Conservation (phyloP, 2,113 vertebrate species). For the Tupaia tana region DNA sequence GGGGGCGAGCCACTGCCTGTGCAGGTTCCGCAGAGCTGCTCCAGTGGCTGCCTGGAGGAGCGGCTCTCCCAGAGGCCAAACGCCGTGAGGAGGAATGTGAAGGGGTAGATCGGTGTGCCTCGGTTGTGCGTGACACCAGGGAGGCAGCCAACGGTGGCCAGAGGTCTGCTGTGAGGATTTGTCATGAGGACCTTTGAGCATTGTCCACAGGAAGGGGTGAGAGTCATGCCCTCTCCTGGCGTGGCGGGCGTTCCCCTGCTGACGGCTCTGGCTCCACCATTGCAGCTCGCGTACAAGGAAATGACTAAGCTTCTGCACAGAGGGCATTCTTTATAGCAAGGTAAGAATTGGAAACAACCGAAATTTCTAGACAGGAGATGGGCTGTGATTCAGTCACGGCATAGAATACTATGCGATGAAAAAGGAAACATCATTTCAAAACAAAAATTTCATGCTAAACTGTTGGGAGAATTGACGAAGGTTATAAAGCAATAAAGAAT, state of each 20-base stretch:
- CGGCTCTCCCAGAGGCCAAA: not conserved
- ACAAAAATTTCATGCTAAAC: conserved; percentile 11
- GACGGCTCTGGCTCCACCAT: not conserved
- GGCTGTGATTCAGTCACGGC: conserved; percentile 65
- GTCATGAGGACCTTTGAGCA: not conserved
- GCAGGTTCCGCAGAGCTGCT: not conserved
- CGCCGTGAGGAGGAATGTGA: not conserved
- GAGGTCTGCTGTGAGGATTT: not conserved
- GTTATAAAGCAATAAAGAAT: conserved; percentile 35
- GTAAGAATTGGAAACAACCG: conserved; percentile 75
- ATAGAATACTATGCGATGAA: not conserved
- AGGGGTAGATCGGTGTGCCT: not conserved
- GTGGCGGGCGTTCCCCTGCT: not conserved
- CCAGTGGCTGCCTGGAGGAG: not conserved
- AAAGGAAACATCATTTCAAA: conserved; percentile 50
- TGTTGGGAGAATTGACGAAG: not conserved
- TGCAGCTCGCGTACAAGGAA: conserved; percentile 44
- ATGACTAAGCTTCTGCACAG: conserved; percentile 54
- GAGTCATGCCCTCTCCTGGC: not conserved
- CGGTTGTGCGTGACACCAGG: not conserved
- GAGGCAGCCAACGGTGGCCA: not conserved
- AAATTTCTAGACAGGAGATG: conserved; percentile 59
- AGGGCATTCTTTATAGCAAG: conserved; percentile 43
- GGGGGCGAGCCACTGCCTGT: not conserved
- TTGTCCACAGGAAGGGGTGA: not conserved